A percentile compares a stretch with the other conserved stretches of the same genome.
These are phyloP conservation scores for Vollenhovia emeryi DNA, from an alignment of 1,140 invertebrate genomes.

Conservation along the genomic window DNA sequence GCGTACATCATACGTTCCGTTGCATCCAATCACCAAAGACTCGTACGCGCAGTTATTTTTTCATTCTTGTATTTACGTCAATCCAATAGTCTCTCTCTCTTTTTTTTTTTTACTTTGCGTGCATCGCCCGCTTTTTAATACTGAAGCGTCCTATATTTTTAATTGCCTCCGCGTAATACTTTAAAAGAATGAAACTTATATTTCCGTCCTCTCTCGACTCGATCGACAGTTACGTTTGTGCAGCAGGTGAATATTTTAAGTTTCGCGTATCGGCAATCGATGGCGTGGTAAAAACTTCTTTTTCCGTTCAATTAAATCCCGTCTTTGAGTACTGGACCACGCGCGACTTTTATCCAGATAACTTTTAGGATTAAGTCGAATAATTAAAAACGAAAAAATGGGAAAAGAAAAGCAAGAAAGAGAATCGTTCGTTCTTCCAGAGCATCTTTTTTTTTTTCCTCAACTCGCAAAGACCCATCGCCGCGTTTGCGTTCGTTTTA, in stretches of 20 bases:
- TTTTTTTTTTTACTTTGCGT: conserved; percentile 28
- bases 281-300: conserved; percentile 36
- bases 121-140: conserved; percentile 30
- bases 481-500: conserved; percentile 56
- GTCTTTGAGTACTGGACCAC: conserved; percentile 39
- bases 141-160: conserved; percentile 43
- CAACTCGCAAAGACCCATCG: conserved; percentile 34
- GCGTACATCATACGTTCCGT: conserved; percentile 11
- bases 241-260: conserved; percentile 40
- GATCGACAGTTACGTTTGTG: conserved; percentile 40
- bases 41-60: conserved; percentile 32
- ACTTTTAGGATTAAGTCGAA: conserved; percentile 66
- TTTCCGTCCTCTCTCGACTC: conserved; percentile 41
- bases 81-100: not conserved
- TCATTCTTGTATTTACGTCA: conserved; percentile 48
- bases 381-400: conserved; percentile 32
- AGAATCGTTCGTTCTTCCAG: conserved; percentile 39
- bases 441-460: conserved; percentile 27
- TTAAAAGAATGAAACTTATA: conserved; percentile 44
- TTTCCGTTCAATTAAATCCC: conserved; percentile 52
- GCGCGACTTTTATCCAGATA: conserved; percentile 66
- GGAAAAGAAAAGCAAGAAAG: not conserved
- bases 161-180: conserved; percentile 32
- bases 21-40: conserved; percentile 51
- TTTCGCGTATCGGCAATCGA: conserved; percentile 47